Base-by-base conservation (phyloP, 1,140 invertebrate genomes). In the Chlorops oryzae region DNA sequence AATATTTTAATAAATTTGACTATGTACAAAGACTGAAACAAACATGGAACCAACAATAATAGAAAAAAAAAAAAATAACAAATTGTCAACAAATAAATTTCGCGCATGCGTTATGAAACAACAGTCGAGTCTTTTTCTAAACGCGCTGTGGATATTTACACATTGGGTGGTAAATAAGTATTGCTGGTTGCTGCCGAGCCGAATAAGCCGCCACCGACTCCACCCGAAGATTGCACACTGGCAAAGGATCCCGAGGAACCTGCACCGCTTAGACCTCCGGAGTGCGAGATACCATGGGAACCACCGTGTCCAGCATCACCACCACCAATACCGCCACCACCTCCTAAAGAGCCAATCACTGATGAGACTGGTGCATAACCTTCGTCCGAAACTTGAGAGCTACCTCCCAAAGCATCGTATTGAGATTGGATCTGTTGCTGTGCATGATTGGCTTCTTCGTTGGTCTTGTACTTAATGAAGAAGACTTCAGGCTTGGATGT, bases 401-500 rank as follows among this genome's bases (percentile, higher is more conserved):
- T 65, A 21, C 67, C 67, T 18, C 67, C 67, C 39, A 70, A 57
- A 10, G 67, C 61, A 49, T 70, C 67, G 44, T 70, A 70, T 54
- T 70, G 67, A 22, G 67, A 58, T 56, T 72, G 69, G 41, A 72
- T 72, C 57, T 72, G 59, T 34, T 72, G 59, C 48, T 70, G 66
- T 46, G 70, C 69, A 55, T 69, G 64, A 15, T 50, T 54, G 21
- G 70, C 73, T 52, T 78, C 75, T 52, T 77, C 81, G 76, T 83
- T 80, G 35, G 81, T 83, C 70, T 84, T 84, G 70, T 85, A 85
- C 56, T 82, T 76, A 61, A 86, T 85, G 72, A 86, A 86, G 78
- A 84, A 86, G 24, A 86, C 83, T 74, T 85, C 83, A 13, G 83
- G 82, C 69, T 85, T 85, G 74, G 77, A 80, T 15, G 83, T 85